phyloP scores from a whole-genome alignment of 2,113 vertebrate species.

The Phycodurus eques region DNA sequence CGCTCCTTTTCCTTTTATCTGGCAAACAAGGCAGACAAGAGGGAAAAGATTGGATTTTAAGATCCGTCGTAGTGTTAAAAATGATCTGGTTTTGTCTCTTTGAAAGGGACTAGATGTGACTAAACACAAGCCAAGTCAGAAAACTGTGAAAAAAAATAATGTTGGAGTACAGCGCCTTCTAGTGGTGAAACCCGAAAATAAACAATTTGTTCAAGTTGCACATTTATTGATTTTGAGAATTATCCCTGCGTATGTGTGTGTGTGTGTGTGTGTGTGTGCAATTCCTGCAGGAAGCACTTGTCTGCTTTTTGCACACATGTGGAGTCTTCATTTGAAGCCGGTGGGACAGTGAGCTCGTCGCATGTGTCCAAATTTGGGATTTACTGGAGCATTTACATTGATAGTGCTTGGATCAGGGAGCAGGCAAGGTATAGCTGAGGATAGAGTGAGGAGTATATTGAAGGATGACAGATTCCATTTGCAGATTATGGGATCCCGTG shows the following conservation, averaged over 20 bases:
- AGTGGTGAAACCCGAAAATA: not conserved
- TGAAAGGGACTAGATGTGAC: not conserved
- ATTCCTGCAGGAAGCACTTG: not conserved
- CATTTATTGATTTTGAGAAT: constrained; percentile 15
- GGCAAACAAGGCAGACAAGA: not conserved
- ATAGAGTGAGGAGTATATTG: constrained; percentile 19
- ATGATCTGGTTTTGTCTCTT: not conserved
- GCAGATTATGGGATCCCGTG: constrained; percentile 17
- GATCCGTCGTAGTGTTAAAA: not conserved
- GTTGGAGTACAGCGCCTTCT: not conserved
- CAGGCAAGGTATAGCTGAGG: constrained; percentile 18
- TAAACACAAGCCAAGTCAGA: not conserved
- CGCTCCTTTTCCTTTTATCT: not conserved
- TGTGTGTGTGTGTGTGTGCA: constrained; percentile 6
- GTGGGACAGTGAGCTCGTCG: not conserved
- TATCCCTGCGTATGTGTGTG: not conserved
- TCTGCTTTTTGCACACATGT: not conserved
- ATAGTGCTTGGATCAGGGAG: constrained; percentile 13
- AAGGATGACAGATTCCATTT: constrained; percentile 11
- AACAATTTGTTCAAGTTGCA: not conserved
- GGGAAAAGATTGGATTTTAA: not conserved
- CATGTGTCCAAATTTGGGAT: constrained; percentile 7
- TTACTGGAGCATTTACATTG: constrained; percentile 20
- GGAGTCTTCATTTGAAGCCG: not conserved
- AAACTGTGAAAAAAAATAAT: not conserved